Percentiles rank a stretch among this genome's conserved stretches.
Evolutionary conservation across 2,113 vertebrate species (phyloP).

Genomic region (Perca fluviatilis): DNA sequence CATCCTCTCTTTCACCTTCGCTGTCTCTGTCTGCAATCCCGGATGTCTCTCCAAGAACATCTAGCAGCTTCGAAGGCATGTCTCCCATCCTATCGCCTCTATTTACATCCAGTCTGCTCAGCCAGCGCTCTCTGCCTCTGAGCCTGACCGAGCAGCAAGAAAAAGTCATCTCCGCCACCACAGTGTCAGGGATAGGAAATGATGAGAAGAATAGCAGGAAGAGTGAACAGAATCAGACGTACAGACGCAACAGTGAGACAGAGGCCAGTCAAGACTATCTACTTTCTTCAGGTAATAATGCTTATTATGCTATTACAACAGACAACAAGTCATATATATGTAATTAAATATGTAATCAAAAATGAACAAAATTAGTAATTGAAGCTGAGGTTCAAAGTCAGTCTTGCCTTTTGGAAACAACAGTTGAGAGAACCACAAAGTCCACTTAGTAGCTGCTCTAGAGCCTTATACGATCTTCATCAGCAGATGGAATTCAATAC

Average conservation of each 20-base stretch:
- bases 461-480: neutral
- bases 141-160: slow-evolving; percentile 28
- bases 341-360: neutral
- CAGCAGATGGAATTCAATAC: neutral
- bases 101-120: slow-evolving; percentile 69
- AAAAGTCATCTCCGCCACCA: neutral
- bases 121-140: slow-evolving; percentile 78
- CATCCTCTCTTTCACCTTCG: slow-evolving; percentile 41
- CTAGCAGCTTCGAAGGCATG: slow-evolving; percentile 69
- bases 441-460: neutral
- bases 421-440: neutral
- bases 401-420: neutral
- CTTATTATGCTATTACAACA: neutral
- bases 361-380: neutral
- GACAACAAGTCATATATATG: neutral
- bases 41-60: slow-evolving; percentile 73
- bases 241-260: neutral
- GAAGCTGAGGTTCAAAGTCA: neutral
- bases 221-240: slow-evolving; percentile 11
- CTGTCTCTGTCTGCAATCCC: slow-evolving; percentile 47
- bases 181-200: neutral
- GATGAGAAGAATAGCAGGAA: slow-evolving; percentile 17
- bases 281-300: slow-evolving; percentile 69
- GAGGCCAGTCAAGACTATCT: slow-evolving; percentile 12
- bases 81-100: slow-evolving; percentile 83